Conservation (phyloP, 1,140 invertebrate genomes). For the Pollicipes pollicipes region DNA sequence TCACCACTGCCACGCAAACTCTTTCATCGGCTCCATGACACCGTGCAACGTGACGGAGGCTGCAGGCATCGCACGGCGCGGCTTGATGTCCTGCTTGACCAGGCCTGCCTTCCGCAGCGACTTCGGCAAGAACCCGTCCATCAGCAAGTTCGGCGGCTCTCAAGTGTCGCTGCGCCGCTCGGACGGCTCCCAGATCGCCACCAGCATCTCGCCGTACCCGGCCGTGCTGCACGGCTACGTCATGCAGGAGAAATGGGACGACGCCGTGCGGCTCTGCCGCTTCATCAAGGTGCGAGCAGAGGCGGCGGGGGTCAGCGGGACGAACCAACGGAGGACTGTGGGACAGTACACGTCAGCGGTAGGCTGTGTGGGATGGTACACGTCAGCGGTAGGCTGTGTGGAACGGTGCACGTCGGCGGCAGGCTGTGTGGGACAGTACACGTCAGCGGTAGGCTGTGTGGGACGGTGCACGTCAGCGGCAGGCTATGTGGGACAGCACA, state of each 20-base stretch:
- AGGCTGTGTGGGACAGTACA: neutral
- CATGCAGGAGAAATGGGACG: constrained; percentile 45
- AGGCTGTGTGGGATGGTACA: neutral
- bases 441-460: too few species aligned
- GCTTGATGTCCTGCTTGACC: too few species aligned
- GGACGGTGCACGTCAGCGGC: too few species aligned
- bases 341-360: too few species aligned
- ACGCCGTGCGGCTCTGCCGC: constrained; percentile 55
- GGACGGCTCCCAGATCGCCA: constrained; percentile 45
- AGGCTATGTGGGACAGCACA: too few species aligned
- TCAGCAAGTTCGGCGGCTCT: constrained; percentile 58
- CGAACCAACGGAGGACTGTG: too few species aligned
- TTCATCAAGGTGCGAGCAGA: constrained; percentile 45
- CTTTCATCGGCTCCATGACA: too few species aligned
- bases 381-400: neutral
- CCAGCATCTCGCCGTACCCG: constrained; percentile 45
- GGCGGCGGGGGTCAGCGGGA: neutral
- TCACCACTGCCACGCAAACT: too few species aligned
- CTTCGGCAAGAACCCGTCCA: constrained; percentile 56
- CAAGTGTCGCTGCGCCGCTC: constrained; percentile 50
- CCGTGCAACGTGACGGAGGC: too few species aligned
- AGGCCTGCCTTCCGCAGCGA: constrained; percentile 43
- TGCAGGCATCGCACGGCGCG: too few species aligned
- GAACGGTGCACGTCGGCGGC: neutral
- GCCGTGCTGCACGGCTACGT: constrained; percentile 43